Percentiles rank a stretch among this genome's conserved stretches.
phyloP scores from a whole-genome alignment of 2,113 vertebrate species.

The Petrocephalus microphthalmus region DNA sequence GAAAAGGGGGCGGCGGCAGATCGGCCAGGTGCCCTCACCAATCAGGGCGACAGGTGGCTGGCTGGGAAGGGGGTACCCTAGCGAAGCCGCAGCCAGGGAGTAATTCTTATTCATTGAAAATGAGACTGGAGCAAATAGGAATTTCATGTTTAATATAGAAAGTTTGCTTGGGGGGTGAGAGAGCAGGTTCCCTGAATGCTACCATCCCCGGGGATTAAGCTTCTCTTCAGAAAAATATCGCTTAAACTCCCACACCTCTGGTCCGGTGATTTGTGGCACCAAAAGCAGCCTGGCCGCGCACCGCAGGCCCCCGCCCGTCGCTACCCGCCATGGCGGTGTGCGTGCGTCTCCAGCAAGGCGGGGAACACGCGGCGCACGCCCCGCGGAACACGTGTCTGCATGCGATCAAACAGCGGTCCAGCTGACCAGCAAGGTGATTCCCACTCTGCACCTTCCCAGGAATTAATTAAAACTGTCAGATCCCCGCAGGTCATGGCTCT shows the following conservation, averaged over 20 bases:
- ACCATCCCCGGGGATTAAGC: slow-evolving; percentile 44
- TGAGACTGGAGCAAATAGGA: slow-evolving; percentile 49
- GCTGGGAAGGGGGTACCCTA: slow-evolving; percentile 42
- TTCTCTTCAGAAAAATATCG: slow-evolving; percentile 59
- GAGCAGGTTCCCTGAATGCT: slow-evolving; percentile 42
- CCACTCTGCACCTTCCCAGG: not conserved
- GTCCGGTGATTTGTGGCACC: slow-evolving; percentile 62
- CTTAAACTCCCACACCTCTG: slow-evolving; percentile 48
- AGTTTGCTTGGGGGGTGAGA: slow-evolving; percentile 49
- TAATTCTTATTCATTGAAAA: slow-evolving; percentile 72
- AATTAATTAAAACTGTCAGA: not conserved
- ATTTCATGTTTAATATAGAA: slow-evolving; percentile 38
- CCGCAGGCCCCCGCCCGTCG: slow-evolving; percentile 44
- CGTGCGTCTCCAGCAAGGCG: slow-evolving; percentile 33
- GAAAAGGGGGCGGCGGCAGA: not conserved
- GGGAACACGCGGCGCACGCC: not conserved
- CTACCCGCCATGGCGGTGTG: slow-evolving; percentile 53
- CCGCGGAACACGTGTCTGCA: not conserved
- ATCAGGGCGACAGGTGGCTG: not conserved
- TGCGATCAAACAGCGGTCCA: not conserved
- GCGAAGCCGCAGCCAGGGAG: slow-evolving; percentile 54
- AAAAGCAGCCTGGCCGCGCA: slow-evolving; percentile 46
- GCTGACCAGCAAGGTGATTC: not conserved
- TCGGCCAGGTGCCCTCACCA: not conserved
- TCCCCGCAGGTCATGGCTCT: not conserved